phyloP scores from a whole-genome alignment of 2,797 vertebrate species.

The Astyanax mexicanus region DNA sequence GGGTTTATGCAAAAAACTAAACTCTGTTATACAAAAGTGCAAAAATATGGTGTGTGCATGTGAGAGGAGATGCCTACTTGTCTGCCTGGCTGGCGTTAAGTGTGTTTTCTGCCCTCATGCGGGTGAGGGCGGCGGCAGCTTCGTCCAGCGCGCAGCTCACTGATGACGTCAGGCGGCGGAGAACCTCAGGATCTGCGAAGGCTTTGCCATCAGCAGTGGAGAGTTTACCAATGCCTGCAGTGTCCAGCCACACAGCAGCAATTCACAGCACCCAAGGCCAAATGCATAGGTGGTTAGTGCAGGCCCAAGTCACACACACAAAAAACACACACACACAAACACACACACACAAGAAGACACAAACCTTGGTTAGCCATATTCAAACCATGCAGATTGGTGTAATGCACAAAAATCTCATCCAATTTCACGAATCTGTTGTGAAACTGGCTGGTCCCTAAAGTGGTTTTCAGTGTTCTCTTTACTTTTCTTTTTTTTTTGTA shows the following conservation, averaged over 20 bases:
- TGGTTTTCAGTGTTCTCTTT: neutral
- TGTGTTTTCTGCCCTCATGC: conserved; percentile 98
- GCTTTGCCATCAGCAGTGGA: conserved; percentile 99
- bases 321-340: conserved; percentile 86
- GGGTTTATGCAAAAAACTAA: neutral
- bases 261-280: conserved; percentile 76
- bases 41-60: neutral
- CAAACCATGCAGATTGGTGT: conserved; percentile 50
- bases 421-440: neutral
- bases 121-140: conserved; percentile 94
- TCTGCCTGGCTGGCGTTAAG: conserved; percentile 95
- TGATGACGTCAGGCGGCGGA: conserved; percentile 95
- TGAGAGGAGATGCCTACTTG: conserved; percentile 89
- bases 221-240: conserved; percentile 98
- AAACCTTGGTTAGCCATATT: conserved; percentile 71
- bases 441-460: neutral
- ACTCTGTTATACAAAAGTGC: too few species aligned
- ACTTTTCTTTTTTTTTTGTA: too few species aligned
- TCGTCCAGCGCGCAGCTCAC: conserved; percentile 98
- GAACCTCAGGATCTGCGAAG: conserved; percentile 99
- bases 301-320: conserved; percentile 75
- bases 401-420: neutral
- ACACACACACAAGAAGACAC: conserved; percentile 71
- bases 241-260: conserved; percentile 71
- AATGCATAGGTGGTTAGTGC: conserved; percentile 64